Evolutionary conservation across 2,113 vertebrate genomes (phyloP), one percentile per base, ranked within the genome.

Genomic region (Gila orcuttii): DNA sequence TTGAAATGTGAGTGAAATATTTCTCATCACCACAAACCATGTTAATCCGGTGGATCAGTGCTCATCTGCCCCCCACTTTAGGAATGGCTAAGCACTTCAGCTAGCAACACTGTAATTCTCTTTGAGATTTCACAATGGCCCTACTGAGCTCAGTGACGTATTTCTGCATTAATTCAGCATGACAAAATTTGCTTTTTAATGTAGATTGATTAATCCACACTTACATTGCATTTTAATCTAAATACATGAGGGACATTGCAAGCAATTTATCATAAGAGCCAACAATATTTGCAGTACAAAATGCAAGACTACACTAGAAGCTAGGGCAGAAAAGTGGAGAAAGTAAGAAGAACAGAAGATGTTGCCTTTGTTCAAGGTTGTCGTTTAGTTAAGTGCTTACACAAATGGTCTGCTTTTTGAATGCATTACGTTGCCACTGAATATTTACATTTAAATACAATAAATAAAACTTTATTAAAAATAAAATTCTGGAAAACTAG

Each of bases 1-100:
- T 60, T 42, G 50, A 86, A 86, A 82, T 82, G 78, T 85, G 78
- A 85, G 47, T 87, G 69, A 87, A 88, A 79, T 83, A 42, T 87
- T 79, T 85, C 50, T 76, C 68, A 59, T 71, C 45, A n/a, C 23
- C 13, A 68, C 71, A 71, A 39, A 86, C 47, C 60, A 81, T 59
- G 68, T 68, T 80, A 75, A 90, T 87, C 69, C 76, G 13, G 33
- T 25, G 60, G 85, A 88, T 83, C 78, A 88, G 83, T 21, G 57
- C 55, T 82, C 81, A 83, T 83, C 77, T 76, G 42, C 52, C 74
- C 66, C 73, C 28, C 47, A 60, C 59, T 36, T 23, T 84, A 77
- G 69, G 64, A n/a, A 59, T 28, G 64, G 74, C 76, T 83, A 88
- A 88, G 80, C 45, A 79, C 75, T 59, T 78, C 57, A 66, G 31